Conservation (phyloP, 2,888 invertebrate genomes). For the Acanthosepion lycidas region DNA sequence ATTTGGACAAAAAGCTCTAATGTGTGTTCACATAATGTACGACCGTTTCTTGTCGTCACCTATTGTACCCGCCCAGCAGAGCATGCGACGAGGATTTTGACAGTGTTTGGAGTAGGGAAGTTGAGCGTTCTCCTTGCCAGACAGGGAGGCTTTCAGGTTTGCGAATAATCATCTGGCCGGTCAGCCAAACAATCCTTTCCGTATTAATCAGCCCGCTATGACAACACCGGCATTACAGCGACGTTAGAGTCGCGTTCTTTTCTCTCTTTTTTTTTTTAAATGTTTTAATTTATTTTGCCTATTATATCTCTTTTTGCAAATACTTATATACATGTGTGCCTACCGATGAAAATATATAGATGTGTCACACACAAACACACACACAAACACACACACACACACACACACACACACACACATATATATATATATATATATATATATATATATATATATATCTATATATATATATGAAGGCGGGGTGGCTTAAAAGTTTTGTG, state of each 20-base stretch:
- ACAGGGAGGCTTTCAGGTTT: not conserved
- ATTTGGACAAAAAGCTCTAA: not conserved
- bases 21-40: not conserved
- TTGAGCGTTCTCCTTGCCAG: not conserved
- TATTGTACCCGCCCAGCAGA: not conserved
- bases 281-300: not conserved
- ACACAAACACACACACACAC: not conserved
- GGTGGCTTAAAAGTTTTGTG: too few relatives aligned
- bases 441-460: not conserved
- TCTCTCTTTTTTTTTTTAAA: not conserved
- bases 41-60: slow-evolving; percentile 1
- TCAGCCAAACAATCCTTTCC: not conserved
- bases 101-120: not conserved
- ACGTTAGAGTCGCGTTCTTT: not conserved
- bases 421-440: not conserved
- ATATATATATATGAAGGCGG: too few relatives aligned
- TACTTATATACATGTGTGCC: not conserved
- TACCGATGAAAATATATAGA: not conserved
- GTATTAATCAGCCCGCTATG: slow-evolving; percentile 33
- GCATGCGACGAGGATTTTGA: slow-evolving; percentile 9
- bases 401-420: not conserved
- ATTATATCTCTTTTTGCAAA: not conserved
- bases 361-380: too few relatives aligned
- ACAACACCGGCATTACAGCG: not conserved
- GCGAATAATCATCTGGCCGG: not conserved